Conservation (phyloP, 2,113 vertebrate species). For the Ceyx melanurus region DNA sequence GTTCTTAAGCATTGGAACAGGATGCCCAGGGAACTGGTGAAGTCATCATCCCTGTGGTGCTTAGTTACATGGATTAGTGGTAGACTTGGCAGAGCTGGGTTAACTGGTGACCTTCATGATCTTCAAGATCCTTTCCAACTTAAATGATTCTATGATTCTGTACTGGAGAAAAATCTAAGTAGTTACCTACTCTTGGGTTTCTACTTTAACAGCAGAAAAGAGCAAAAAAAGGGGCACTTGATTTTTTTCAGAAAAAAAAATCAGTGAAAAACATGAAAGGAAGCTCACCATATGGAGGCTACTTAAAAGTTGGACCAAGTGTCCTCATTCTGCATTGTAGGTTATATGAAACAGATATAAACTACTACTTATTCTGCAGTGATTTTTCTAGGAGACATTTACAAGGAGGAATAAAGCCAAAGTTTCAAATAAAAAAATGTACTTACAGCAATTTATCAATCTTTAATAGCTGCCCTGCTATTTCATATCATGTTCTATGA, state of each 20-base stretch:
- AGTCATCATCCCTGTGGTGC: neutral
- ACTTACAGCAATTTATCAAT: constrained; percentile 35
- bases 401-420: constrained; percentile 37
- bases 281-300: neutral
- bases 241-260: neutral
- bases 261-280: neutral
- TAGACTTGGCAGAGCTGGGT: neutral
- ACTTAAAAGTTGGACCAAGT: neutral
- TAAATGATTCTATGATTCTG: neutral
- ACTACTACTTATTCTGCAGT: neutral
- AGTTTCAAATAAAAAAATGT: neutral
- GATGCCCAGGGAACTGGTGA: neutral
- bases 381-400: constrained; percentile 25
- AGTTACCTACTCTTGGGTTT: neutral
- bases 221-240: neutral
- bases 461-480: constrained; percentile 36
- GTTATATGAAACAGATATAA: constrained; percentile 17
- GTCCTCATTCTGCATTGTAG: neutral
- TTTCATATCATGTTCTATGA: constrained; percentile 41
- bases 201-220: neutral
- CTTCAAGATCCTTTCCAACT: neutral
- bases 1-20: neutral
- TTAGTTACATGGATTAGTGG: neutral
- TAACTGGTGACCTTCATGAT: neutral
- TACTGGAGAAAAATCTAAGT: neutral